Conservation (phyloP, 2,797 vertebrate genomes). For the Ceryle rudis region DNA sequence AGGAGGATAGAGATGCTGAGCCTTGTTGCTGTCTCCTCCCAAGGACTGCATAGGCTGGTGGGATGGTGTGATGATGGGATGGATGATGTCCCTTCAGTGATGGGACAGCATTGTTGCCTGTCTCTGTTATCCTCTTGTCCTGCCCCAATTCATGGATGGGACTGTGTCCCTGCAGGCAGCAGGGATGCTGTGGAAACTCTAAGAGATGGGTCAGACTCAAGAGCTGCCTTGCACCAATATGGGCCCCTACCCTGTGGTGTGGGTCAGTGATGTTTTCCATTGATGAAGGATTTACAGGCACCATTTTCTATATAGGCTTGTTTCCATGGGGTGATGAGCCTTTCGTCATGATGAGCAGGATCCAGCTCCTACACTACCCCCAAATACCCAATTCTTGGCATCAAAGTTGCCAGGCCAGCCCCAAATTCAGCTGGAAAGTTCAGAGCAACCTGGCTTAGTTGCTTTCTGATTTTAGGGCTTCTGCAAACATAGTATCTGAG, state of each 20-base stretch:
- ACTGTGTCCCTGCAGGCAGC: neutral
- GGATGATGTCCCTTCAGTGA: neutral
- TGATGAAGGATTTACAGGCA: neutral
- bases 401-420: neutral
- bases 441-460: neutral
- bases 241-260: neutral
- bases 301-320: neutral
- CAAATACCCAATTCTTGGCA: neutral
- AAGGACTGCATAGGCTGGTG: neutral
- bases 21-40: neutral
- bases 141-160: accelerated
- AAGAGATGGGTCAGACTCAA: neutral
- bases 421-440: neutral
- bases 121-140: neutral
- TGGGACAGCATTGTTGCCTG: neutral
- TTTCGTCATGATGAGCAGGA: neutral
- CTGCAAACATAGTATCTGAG: neutral
- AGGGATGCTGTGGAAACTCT: neutral
- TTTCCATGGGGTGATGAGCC: neutral
- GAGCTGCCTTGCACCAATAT: neutral
- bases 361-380: neutral
- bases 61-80: neutral
- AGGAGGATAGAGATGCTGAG: neutral
- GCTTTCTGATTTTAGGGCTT: neutral
- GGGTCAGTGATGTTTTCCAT: neutral